Conservation (phyloP, 2,888 invertebrate genomes). For the Hirtodrosophila cameraria region DNA sequence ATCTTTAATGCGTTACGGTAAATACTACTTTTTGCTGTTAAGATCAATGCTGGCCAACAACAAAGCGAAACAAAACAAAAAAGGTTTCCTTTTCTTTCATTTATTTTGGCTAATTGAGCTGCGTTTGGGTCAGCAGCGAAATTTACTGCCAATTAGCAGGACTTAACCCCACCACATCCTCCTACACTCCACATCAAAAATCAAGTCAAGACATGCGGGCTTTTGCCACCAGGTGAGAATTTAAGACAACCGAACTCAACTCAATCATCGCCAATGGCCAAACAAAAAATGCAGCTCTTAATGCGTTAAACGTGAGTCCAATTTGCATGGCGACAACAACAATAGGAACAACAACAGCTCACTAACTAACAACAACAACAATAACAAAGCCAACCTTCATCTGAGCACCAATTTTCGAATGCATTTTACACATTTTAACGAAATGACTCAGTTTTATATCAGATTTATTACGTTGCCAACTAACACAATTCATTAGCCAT, state of each 20-base stretch:
- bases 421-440: slow-evolving; percentile 54
- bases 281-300: slow-evolving; percentile 74
- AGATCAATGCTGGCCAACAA: slow-evolving; percentile 68
- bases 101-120: slow-evolving; percentile 62
- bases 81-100: slow-evolving; percentile 48
- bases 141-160: slow-evolving; percentile 42
- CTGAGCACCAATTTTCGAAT: slow-evolving; percentile 44
- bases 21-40: slow-evolving; percentile 76
- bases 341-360: slow-evolving; percentile 8
- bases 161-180: neutral
- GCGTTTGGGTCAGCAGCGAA: slow-evolving; percentile 53
- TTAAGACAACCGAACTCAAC: slow-evolving; percentile 76
- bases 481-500: slow-evolving; percentile 65
- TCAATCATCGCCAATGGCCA: slow-evolving; percentile 63
- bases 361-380: slow-evolving; percentile 13
- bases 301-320: slow-evolving; percentile 82
- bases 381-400: slow-evolving; percentile 63
- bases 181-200: neutral
- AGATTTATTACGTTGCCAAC: slow-evolving; percentile 56
- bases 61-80: no score
- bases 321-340: slow-evolving; percentile 68
- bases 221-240: slow-evolving; percentile 63
- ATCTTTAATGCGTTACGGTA: slow-evolving; percentile 79
- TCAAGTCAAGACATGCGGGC: slow-evolving; percentile 43
- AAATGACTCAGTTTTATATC: slow-evolving; percentile 33